Base-by-base conservation (phyloP, 2,797 vertebrate genomes). In the Karalla daura region DNA sequence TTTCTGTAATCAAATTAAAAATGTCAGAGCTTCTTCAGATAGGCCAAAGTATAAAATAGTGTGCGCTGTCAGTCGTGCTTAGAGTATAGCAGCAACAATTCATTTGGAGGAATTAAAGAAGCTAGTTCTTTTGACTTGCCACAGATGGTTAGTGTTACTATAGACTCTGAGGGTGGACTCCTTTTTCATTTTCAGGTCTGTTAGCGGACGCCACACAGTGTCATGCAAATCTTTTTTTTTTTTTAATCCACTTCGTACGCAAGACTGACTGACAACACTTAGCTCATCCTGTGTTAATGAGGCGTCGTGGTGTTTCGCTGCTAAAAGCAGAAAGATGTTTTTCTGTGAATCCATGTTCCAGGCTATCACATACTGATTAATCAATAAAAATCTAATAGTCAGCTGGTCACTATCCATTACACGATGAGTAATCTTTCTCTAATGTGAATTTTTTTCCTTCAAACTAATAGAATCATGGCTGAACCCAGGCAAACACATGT, bases 221-320 rank as follows among this genome's bases (percentile, higher is more conserved):
- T 85, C 74, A 70, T 35, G 18, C 61, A 84, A 86, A 70, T 56
- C 32, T 27, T 53, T 69, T 62, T 27, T 27, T 53, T 69, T 62
- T 75, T 83, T 76, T 66, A 74, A 83, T 83, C 81, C 77, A 63
- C 52, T 74, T 62, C 67, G 61, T 39, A 56, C 71, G 63, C 46
- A 50, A 43, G 44, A 51, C 61, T 1, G 11, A 43, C 47, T 14
- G 23, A 17, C 14, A 36, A 46, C 50, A 36, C 62, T 40, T 27
- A 32, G 71, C 12, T 46, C 46, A 15, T 40, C 18, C 27, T 56
- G 32, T 75, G 33, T 65, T 59, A n/a, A n/a, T n/a, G n/a, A n/a
- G n/a, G n/a, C n/a, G n/a, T n/a, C n/a, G n/a, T n/a, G n/a, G n/a
- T n/a, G n/a, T n/a, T n/a, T n/a, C n/a, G n/a, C n/a, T n/a, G n/a